phyloP scores from a whole-genome alignment of 2,113 vertebrate genomes.

The Tonatia bakeri region DNA sequence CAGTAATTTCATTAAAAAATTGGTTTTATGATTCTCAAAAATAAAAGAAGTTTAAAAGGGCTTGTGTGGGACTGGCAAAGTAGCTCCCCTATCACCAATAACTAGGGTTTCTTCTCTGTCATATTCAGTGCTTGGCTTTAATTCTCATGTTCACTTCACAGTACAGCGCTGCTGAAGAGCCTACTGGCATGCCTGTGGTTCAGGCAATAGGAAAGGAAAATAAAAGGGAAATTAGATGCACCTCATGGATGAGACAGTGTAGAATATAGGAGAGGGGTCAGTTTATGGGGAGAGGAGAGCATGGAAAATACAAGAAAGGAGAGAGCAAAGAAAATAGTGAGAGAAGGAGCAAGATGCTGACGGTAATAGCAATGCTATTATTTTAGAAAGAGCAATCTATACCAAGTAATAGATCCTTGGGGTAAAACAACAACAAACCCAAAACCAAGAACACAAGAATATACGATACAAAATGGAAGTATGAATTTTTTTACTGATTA shows the following conservation, averaged over 20 bases:
- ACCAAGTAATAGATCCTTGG: neutral
- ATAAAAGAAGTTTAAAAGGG: neutral
- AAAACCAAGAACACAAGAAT: neutral
- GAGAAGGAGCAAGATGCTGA: neutral
- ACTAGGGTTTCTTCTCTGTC: too few relatives aligned
- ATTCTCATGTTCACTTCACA: neutral
- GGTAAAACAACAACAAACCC: neutral
- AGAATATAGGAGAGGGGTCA: neutral
- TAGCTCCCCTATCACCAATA: neutral
- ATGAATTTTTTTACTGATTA: neutral
- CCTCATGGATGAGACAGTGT: neutral
- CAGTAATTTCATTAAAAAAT: neutral
- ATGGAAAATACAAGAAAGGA: neutral
- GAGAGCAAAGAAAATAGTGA: neutral
- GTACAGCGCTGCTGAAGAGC: neutral
- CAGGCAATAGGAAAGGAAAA: neutral
- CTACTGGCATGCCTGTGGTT: neutral
- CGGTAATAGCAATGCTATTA: neutral
- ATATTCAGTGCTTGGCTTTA: neutral
- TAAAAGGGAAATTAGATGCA: neutral
- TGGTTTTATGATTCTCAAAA: neutral
- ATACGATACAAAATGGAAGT: neutral
- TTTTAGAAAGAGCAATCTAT: neutral
- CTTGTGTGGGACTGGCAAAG: neutral
- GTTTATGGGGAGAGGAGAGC: neutral